These are phyloP conservation scores for Leistus spinibarbis DNA, from an alignment of 2,888 invertebrate species.

Conservation along the genomic window DNA sequence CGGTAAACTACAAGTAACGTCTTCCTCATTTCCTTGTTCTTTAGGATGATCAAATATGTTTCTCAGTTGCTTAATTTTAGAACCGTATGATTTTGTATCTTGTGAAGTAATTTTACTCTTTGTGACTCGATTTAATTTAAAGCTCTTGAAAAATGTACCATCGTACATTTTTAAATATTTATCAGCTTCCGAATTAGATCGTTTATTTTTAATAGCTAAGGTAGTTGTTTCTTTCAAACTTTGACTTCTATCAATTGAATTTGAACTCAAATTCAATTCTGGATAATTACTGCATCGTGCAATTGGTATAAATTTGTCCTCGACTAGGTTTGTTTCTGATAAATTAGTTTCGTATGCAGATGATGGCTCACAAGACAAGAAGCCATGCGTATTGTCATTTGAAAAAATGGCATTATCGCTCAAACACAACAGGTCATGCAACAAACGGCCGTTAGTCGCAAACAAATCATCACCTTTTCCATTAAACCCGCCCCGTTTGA, in stretches of 20 bases:
- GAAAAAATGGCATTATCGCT: conserved; percentile 22
- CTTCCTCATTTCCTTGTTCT: conserved; percentile 3
- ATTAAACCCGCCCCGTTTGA: conserved; percentile 61
- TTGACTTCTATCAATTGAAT: background rate
- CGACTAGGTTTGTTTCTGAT: background rate
- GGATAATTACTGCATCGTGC: conserved; percentile 6
- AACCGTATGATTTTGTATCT: conserved; percentile 7
- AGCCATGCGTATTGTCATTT: conserved; percentile 26
- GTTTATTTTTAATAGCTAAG: background rate
- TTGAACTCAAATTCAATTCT: background rate
- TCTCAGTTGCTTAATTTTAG: conserved; percentile 37
- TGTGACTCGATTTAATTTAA: conserved; percentile 15
- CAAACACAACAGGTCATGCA: conserved; percentile 38
- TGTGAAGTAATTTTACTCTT: background rate
- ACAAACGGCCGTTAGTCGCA: conserved; percentile 31
- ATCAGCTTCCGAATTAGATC: conserved; percentile 25
- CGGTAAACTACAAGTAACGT: background rate
- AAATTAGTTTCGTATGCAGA: background rate
- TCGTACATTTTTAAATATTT: conserved; percentile 3
- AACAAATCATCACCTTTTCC: conserved; percentile 45
- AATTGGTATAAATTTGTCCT: background rate
- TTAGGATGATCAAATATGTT: conserved; percentile 25
- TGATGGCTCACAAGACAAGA: conserved; percentile 12
- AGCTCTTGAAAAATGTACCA: conserved; percentile 9
- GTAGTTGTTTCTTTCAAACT: background rate